Evolutionary conservation across 92 coral and sea anemone genomes (phyloP).

Genomic region (Nematostella vectensis): DNA sequence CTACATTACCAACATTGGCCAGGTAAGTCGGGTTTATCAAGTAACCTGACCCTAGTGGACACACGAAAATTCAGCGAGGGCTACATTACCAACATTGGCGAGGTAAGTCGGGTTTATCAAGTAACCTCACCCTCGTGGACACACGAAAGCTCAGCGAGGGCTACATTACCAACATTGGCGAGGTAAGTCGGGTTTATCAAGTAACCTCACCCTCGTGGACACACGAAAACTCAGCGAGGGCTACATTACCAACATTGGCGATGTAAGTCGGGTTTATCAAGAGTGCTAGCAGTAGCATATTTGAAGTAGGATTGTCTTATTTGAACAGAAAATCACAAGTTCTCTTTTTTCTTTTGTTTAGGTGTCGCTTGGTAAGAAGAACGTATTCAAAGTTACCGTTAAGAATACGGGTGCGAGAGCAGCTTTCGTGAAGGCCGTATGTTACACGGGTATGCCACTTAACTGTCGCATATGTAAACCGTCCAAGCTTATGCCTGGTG

Average conservation of each 20-base stretch:
- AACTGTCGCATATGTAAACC: too few relatives aligned
- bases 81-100: conserved; percentile 69
- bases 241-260: conserved; percentile 70
- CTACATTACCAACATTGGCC: conserved; percentile 67
- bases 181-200: conserved; percentile 83
- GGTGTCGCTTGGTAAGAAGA: conserved; percentile 94
- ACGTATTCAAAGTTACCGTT: conserved; percentile 52
- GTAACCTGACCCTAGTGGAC: conserved; percentile 68
- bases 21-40: too few relatives aligned
- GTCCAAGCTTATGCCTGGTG: too few relatives aligned
- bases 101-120: conserved; percentile 82
- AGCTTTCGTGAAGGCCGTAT: conserved; percentile 88
- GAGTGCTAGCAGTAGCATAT: background rate
- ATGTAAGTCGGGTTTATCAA: conserved; percentile 36
- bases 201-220: conserved; percentile 70
- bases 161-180: conserved; percentile 69
- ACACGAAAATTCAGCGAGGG: conserved; percentile 79
- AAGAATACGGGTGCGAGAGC: conserved; percentile 90
- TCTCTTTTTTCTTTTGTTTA: conserved; percentile 12
- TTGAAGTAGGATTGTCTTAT: background rate
- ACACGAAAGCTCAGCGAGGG: conserved; percentile 80
- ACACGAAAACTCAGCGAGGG: conserved; percentile 82
- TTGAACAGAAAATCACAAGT: too few relatives aligned
- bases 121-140: conserved; percentile 67
- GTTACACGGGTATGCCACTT: conserved; percentile 93